Evolutionary conservation across 2,113 vertebrate genomes (phyloP).

Genomic region (Cyanoderma ruficeps): DNA sequence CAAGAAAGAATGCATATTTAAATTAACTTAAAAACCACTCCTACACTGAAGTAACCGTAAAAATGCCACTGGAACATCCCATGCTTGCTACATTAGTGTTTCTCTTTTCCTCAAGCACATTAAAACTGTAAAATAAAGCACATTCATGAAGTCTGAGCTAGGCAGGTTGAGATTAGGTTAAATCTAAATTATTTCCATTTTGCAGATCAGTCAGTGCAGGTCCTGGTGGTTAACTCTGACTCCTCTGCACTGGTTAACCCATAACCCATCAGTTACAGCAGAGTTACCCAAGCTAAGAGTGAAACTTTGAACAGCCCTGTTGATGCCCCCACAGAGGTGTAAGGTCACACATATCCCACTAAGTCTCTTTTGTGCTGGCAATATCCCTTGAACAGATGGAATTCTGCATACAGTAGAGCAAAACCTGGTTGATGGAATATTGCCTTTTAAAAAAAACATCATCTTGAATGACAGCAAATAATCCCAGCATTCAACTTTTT

Average conservation of each 20-base stretch:
- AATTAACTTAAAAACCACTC: conserved; percentile 49
- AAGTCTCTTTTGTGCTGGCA: background rate
- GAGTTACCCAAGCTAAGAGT: background rate
- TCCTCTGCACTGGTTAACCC: background rate
- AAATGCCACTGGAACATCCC: conserved; percentile 14
- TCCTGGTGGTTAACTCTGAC: background rate
- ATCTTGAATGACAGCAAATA: conserved; percentile 57
- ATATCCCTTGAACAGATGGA: background rate
- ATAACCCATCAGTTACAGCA: background rate
- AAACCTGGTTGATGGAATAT: background rate
- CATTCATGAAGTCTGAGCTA: background rate
- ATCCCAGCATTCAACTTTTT: conserved; percentile 66
- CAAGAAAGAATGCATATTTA: conserved; percentile 65
- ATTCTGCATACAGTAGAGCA: background rate
- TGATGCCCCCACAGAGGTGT: background rate
- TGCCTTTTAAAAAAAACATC: background rate
- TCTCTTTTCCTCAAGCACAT: background rate
- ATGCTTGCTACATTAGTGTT: background rate
- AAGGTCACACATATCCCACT: background rate
- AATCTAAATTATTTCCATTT: background rate
- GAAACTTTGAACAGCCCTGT: background rate
- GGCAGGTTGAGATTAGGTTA: background rate
- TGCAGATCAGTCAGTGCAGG: background rate
- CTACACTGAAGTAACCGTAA: conserved; percentile 7
- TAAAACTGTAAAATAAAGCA: background rate